Percentiles rank a stretch among this genome's conserved stretches.
phyloP scores from a whole-genome alignment of 2,888 invertebrate species.

The Phyllotreta cruciferae region DNA sequence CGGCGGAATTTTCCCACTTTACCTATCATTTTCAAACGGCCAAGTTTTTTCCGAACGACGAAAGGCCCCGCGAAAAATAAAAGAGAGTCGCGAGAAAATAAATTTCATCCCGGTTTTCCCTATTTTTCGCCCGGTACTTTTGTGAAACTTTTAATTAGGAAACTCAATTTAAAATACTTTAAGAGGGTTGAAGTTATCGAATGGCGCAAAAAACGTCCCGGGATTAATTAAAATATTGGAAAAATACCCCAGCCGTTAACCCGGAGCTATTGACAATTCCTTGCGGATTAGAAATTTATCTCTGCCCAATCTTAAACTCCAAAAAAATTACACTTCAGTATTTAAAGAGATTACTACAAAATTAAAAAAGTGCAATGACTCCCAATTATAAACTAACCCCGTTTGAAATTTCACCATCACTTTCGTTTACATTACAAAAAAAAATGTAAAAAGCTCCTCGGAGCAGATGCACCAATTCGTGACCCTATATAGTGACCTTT shows the following conservation, averaged over 20 bases:
- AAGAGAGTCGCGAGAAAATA: constrained; percentile 31
- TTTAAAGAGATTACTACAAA: too few species aligned
- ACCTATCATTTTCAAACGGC: constrained; percentile 23
- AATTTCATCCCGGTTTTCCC: constrained; percentile 39
- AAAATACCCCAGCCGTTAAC: constrained; percentile 44
- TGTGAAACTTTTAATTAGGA: constrained; percentile 56
- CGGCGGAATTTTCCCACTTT: constrained; percentile 7
- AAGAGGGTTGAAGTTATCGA: constrained; percentile 47
- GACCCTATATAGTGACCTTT: too few species aligned
- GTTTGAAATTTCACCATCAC: too few species aligned
- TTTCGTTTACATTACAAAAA: too few species aligned
- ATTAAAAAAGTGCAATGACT: too few species aligned
- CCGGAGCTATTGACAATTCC: constrained; percentile 13
- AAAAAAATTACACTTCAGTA: too few species aligned
- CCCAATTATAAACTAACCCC: too few species aligned
- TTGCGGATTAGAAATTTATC: not conserved
- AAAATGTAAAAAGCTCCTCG: too few species aligned
- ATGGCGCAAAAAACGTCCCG: constrained; percentile 45
- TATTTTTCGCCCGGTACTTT: constrained; percentile 49
- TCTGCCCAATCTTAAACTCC: too few species aligned
- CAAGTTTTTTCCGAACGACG: constrained; percentile 22
- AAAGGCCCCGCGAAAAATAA: constrained; percentile 21
- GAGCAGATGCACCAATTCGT: too few species aligned
- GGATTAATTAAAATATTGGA: constrained; percentile 48
- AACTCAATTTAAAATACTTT: constrained; percentile 54